Base-by-base conservation (phyloP, 2,888 invertebrate species). In the Phengaris alcon region DNA sequence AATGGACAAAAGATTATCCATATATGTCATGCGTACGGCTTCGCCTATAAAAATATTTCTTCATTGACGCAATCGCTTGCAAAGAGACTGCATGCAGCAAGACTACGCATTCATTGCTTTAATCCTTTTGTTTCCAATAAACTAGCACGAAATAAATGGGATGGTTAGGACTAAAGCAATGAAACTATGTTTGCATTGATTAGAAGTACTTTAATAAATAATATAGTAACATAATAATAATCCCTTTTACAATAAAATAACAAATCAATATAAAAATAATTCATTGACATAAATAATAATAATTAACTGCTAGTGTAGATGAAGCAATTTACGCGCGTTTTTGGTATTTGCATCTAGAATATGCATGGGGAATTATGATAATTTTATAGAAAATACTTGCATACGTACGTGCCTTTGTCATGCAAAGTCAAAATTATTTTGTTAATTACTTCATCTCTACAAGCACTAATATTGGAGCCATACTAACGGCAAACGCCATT, bases 91-190 rank as follows among this genome's bases (percentile, higher is more conserved):
- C 70, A 75, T 76, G 78, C 82, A 77, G 73, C 70, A 75, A 76
- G 78, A 75, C 76, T 76, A 82, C 86, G 86, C 88, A 86, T 86
- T 91, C 92, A 92, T 92, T 92, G 93, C 93, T 92, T 93, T 91
- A 91, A 89, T 87, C 92, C 90, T 82, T 79, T 75, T 44, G 54
- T 73, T 35, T 54, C 48, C 52, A 51, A 68, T 55, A 64, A 75
- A 76, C 59, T 68, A 74, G 54, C 44, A 22, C 73, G 75, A 77
- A 76, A 68, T 70, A 73, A 75, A 70, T 78, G 82, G 84, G 90
- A 22, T 22, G 22, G 86, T 78, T 80, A 84, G 90, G 90, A 89
- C 88, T 89, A 92, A 92, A 93, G 92, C 93, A 93, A 93, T 93
- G 93, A 93, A 93, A 93, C 92, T 80, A 89, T 80, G 80, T 80